Conservation (phyloP, 1,140 invertebrate genomes). For the Varroa destructor region DNA sequence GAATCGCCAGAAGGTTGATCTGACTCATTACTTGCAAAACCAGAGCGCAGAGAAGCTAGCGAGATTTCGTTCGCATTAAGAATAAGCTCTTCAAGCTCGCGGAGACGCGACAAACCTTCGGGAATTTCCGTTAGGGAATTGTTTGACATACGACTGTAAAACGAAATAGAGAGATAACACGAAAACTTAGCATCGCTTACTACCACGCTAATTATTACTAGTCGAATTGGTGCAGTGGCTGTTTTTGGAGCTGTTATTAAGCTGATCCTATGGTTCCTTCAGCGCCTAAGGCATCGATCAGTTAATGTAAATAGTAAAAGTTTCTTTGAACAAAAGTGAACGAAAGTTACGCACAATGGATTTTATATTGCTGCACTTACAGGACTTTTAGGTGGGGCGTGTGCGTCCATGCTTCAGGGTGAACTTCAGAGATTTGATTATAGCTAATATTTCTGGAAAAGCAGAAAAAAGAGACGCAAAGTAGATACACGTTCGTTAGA, state of each 20-base stretch:
- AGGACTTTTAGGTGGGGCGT: conserved; percentile 17
- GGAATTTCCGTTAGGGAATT: conserved; percentile 2
- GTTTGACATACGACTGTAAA: conserved; percentile 17
- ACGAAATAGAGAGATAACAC: neutral
- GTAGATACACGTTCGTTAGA: neutral
- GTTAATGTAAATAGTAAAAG: no score
- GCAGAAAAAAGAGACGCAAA: neutral
- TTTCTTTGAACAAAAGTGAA: no score
- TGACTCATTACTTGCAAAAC: neutral
- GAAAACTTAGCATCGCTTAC: no score
- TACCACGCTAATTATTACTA: no score
- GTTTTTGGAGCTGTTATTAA: no score
- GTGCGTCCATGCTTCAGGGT: conserved; percentile 10
- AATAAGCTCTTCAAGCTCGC: conserved; percentile 21
- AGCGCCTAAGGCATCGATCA: no score
- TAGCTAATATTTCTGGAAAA: neutral
- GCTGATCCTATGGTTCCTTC: no score
- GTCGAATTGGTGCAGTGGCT: no score
- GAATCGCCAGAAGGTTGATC: neutral
- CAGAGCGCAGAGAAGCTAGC: neutral
- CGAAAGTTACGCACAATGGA: no score
- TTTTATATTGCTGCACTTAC: neutral
- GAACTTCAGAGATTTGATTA: conserved; percentile 3
- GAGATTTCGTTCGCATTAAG: conserved; percentile 12
- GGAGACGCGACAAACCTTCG: conserved; percentile 6